Conservation (phyloP, 2,888 invertebrate species). For the Andrena chrysosceles region DNA sequence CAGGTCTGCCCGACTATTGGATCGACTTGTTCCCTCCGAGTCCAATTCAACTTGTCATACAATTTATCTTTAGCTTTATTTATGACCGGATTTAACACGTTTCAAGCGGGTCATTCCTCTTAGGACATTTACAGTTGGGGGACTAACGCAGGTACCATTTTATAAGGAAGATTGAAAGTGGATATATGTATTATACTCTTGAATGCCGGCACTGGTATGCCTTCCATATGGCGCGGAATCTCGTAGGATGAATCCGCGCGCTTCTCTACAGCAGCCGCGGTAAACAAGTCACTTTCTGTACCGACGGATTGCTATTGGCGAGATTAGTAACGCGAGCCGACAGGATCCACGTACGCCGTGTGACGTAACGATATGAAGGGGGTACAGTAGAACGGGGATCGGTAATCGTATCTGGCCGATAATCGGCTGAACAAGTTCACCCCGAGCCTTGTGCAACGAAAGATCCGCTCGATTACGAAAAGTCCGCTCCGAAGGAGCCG, state of each 20-base stretch:
- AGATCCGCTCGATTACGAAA: conserved; percentile 11
- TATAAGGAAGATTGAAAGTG: no score
- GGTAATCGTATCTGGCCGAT: conserved; percentile 52
- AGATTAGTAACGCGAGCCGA: conserved; percentile 51
- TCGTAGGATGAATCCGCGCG: conserved; percentile 30
- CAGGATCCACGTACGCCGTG: conserved; percentile 42
- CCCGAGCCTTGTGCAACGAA: conserved; percentile 21
- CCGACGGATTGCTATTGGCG: conserved; percentile 48
- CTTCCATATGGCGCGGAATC: conserved; percentile 28
- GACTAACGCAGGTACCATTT: no score
- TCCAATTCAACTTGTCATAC: neutral
- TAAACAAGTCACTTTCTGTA: conserved; percentile 54
- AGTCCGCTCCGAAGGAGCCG: neutral
- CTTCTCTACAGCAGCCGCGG: conserved; percentile 19
- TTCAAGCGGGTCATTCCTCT: no score
- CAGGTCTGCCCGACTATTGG: neutral
- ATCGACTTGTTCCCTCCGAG: neutral
- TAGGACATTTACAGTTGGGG: no score
- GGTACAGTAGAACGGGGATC: conserved; percentile 20
- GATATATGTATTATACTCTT: neutral
- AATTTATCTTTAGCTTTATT: neutral
- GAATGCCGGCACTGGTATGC: neutral
- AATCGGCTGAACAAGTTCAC: conserved; percentile 46
- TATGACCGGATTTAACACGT: neutral
- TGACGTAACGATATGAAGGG: conserved; percentile 57